A percentile compares a stretch with the other conserved stretches of the same genome.
These are phyloP conservation scores for Ctenomys sociabilis DNA, from an alignment of 2,113 vertebrate genomes.

Conservation along the genomic window DNA sequence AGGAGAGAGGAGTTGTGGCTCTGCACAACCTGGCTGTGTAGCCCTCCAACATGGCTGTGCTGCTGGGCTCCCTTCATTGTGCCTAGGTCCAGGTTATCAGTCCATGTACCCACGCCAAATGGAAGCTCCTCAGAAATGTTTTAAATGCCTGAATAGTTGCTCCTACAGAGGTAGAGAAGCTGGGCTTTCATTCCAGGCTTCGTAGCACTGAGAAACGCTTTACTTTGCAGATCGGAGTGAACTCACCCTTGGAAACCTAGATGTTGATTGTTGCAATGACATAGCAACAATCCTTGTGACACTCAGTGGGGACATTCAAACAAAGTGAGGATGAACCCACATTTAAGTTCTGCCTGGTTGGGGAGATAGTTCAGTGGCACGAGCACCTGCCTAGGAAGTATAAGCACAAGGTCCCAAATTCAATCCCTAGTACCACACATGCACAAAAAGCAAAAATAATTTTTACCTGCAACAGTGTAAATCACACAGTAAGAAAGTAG, in stretches of 20 bases:
- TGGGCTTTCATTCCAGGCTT: neutral
- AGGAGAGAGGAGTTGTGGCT: neutral
- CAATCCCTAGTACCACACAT: too few species aligned
- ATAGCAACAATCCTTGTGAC: neutral
- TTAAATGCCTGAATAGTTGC: neutral
- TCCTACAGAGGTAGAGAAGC: neutral
- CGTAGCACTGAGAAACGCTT: neutral
- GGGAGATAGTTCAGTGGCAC: too few species aligned
- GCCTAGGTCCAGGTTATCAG: neutral
- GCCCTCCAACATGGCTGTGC: too few species aligned
- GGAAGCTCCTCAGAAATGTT: neutral
- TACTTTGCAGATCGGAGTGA: neutral
- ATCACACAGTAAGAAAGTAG: neutral
- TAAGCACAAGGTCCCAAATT: too few species aligned
- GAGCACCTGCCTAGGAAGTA: too few species aligned
- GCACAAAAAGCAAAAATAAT: neutral
- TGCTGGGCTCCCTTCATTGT: neutral
- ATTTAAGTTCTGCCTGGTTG: neutral
- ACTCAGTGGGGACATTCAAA: neutral
- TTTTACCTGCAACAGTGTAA: neutral
- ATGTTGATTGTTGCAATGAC: neutral
- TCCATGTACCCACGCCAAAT: neutral
- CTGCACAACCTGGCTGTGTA: neutral
- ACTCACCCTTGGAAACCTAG: conserved; percentile 44
- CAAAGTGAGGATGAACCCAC: neutral